Base-by-base conservation (phyloP, 2,888 invertebrate genomes). In the Antitype chi region DNA sequence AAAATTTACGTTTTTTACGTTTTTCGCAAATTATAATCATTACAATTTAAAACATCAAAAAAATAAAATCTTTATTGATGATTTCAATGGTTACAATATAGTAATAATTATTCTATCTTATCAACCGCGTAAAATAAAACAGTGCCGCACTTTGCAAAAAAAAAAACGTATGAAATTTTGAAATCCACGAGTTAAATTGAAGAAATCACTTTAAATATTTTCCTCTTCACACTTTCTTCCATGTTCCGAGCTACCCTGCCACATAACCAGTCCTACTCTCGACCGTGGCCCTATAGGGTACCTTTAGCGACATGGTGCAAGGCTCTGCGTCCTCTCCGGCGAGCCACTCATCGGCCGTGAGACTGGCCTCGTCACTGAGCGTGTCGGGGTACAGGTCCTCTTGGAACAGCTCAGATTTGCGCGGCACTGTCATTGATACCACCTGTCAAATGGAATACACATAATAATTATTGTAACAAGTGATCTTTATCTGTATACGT, bases 361-460 rank as follows among this genome's bases (percentile, higher is more conserved):
- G 97, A 23, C 99, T 98, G 11, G 99, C 98, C 82, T 98, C 98
- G 91, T 99, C 99, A 73, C 99, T 99, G 28, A 99, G 96, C 13
- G 99, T 99, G 93, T 99, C 99, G 0, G 99, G 99, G 95, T 99
- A 99, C 85, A 99, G 97, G 96, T 99, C 99, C 94, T 99, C 99
- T 96, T 99, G 99, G 97, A 99, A 99, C 90, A 99, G 97, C 95
- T 99, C 99, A 82, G 99, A 99, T 97, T 99, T 99, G 93, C 99
- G 97, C 43, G 99, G 99, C 77, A 99, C 99, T 75, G 99, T 99
- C 99, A 99, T 99, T n/a, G 99, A 99, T 79, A 99, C 97, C 85
- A 98, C 98, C 97, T 97, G 92, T 4, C 38, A 68, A 67, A 52
- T 47, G 9, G 6, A 67, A 23, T 23, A 28, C 23, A 28, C 60